These are phyloP conservation scores for Perdita meconis DNA, from an alignment of 2,888 invertebrate genomes.

Conservation along the genomic window DNA sequence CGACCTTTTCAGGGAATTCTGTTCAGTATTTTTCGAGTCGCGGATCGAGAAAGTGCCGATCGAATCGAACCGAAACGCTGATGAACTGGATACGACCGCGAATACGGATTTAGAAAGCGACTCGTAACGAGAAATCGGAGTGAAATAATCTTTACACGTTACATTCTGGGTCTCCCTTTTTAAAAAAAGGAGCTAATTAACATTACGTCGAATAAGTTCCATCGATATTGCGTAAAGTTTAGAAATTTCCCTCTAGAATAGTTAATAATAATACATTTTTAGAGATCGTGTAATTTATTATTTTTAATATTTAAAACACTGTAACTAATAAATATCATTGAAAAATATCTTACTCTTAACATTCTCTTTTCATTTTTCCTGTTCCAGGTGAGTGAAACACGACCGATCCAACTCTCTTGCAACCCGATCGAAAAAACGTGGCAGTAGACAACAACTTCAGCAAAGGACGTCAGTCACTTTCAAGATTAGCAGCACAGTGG, in stretches of 20 bases:
- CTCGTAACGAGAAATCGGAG: not conserved
- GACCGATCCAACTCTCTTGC: not conserved
- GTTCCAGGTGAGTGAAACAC: conserved; percentile 41
- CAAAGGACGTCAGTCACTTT: no score
- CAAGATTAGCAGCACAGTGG: conserved; percentile 10
- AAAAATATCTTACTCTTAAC: no score
- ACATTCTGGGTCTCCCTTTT: not conserved
- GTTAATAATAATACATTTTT: no score
- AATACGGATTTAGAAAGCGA: conserved; percentile 15
- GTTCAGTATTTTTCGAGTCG: not conserved
- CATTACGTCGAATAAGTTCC: not conserved
- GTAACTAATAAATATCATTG: no score
- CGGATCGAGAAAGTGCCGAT: conserved; percentile 6
- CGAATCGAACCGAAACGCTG: conserved; percentile 15
- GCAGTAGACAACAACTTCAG: no score
- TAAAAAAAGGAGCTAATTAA: not conserved
- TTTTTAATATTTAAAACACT: no score
- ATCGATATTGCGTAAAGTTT: not conserved
- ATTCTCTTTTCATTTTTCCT: not conserved
- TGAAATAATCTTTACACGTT: not conserved
- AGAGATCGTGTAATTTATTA: no score
- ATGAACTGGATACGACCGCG: conserved; percentile 5
- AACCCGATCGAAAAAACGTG: not conserved
- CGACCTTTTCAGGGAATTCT: conserved; percentile 19
- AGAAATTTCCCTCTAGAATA: no score